phyloP scores from a whole-genome alignment of 2,888 invertebrate species.

The Oligia latruncula region DNA sequence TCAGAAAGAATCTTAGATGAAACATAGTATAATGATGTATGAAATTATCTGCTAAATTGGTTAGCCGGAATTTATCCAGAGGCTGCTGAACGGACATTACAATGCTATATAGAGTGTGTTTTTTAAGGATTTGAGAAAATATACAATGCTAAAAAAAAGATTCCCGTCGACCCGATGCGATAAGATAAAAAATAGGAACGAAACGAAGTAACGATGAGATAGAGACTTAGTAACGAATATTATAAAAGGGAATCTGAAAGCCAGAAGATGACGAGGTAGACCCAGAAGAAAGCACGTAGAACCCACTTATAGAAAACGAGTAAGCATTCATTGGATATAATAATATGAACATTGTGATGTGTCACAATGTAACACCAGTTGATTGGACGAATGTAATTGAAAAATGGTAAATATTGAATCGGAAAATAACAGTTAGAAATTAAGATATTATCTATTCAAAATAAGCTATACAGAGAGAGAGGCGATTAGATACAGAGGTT shows the following conservation, averaged over 20 bases:
- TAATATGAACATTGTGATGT: background rate
- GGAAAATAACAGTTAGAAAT: background rate
- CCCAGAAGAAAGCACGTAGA: background rate
- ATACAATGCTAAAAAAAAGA: background rate
- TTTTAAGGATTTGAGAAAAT: conserved; percentile 1
- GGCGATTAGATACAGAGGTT: background rate
- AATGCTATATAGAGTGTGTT: too few relatives aligned
- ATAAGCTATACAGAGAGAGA: background rate
- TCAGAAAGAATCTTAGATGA: background rate
- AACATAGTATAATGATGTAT: background rate
- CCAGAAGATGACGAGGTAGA: background rate
- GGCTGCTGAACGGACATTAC: too few relatives aligned
- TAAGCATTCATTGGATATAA: background rate
- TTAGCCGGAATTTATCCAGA: background rate
- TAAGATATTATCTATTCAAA: background rate
- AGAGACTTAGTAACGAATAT: background rate
- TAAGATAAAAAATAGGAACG: background rate
- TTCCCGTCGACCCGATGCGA: background rate
- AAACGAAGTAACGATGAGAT: background rate
- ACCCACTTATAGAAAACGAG: background rate
- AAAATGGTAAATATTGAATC: background rate
- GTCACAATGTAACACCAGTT: too few relatives aligned
- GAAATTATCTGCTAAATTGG: background rate
- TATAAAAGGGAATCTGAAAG: background rate
- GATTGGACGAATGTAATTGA: too few relatives aligned